Conservation (phyloP, 92 coral and sea anemone genomes). For the Siderastrea radians region DNA sequence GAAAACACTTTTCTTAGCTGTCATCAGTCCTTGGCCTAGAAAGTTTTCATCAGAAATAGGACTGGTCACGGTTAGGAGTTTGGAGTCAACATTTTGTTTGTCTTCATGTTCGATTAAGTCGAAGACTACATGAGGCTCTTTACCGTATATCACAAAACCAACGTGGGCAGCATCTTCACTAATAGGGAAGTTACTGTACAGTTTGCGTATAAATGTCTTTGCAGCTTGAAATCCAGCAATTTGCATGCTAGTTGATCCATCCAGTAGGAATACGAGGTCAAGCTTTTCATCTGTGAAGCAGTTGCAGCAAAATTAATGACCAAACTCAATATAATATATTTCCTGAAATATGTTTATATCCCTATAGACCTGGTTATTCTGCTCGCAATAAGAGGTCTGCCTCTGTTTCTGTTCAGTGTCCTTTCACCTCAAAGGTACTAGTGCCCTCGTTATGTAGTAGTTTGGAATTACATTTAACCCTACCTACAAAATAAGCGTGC, state of each 20-base stretch:
- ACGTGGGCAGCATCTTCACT: conserved; percentile 86
- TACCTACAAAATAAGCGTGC: too few species aligned
- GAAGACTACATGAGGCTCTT: conserved; percentile 62
- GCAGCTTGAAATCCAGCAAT: conserved; percentile 61
- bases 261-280: conserved; percentile 87
- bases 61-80: conserved; percentile 35
- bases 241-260: conserved; percentile 78
- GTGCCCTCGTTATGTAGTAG: too few species aligned
- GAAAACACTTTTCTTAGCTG: conserved; percentile 65
- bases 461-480: too few species aligned
- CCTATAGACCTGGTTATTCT: too few species aligned
- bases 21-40: conserved; percentile 74
- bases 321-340: background rate
- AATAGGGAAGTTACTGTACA: conserved; percentile 87
- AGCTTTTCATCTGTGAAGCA: conserved; percentile 63
- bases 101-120: conserved; percentile 53
- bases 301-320: background rate
- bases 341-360: background rate
- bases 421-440: too few species aligned
- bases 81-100: conserved; percentile 51
- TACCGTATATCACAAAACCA: conserved; percentile 75
- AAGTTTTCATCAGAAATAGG: conserved; percentile 41
- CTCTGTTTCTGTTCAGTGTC: too few species aligned
- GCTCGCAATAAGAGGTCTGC: too few species aligned
- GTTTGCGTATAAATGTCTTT: conserved; percentile 66